Base-by-base conservation (phyloP, 1,140 invertebrate genomes). In the Psilanteris sp. region DNA sequence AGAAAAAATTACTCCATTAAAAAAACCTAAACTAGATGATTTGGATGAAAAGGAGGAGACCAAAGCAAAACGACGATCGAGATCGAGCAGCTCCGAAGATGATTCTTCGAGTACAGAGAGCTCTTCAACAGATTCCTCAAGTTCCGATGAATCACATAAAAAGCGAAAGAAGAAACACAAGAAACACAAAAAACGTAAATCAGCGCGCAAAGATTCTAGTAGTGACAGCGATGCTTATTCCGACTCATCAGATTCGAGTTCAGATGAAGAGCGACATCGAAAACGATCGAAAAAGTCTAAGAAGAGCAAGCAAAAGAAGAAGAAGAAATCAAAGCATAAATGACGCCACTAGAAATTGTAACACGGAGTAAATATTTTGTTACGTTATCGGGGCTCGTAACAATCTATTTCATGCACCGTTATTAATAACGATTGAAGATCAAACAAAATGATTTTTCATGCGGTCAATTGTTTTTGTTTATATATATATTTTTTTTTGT, bases 251-350 rank as follows among this genome's bases (percentile, higher is more conserved):
- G 86, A 88, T 3, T 85, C 84, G 2, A 90, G 88, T 52, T 85
- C 85, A 0, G 88, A 89, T 7, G 88, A 89, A 4, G 88, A 90
- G 3, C 84, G 87, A 20, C 89, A 89, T 22, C 86, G 86, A 14
- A 91, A 89, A 59, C 88, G 89, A 34, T 85, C 85, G 2, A 89
- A 89, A 29, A 87, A 87, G 44, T 86, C 84, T 8, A 89, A 85
- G 52, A 88, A 83, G 14, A 90, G 83, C 18, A 90, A 90, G 71
- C 84, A 85, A 9, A 90, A 90, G 77, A 91, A 90, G 48, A 90
- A 90, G 68, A 90, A 90, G 77, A 90, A 90, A 76, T 86, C 87
- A 0, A 90, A 89, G 64, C 88, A 90, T 44, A 90, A 89, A 85
- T 89, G 85, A 88, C 83, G 81, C 37, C 81, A 59, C 27, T 87